Base-by-base conservation (phyloP, 2,888 invertebrate genomes). In the Tipula helvola region DNA sequence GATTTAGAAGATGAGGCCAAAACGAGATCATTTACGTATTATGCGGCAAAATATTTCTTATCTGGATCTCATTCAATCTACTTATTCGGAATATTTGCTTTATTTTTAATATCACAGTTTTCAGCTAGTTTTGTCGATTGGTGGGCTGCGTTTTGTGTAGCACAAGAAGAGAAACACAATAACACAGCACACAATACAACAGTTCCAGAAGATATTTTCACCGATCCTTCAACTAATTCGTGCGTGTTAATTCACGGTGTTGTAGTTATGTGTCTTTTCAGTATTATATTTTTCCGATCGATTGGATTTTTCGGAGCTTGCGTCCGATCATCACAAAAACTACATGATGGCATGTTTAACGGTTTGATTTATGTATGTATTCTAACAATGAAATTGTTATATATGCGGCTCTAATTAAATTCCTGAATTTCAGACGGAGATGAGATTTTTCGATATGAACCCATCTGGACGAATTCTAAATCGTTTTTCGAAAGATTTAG, bases 391-490 rank as follows among this genome's bases (percentile, higher is more conserved):
- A 28, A 28, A 16, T 18, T 47, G 2, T 10, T 13, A 28, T 13
- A 28, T 12, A 28, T 10, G 28, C 28, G 71, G 4, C 2, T 28
- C 12, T 71, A 71, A 71, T 71, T 71, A 8, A 71, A 71, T 4
- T 71, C 5, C 39, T 39, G 7, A 7, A 10, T 71, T 71, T 3
- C 28, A 71, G 71, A 71, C 96, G 0, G 95, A 95, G 0, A 96
- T 97, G 94, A 91, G 94, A 18, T 98, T 98, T 92, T 98, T 98
- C 90, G 96, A 97, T 89, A 94, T 93, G 0, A 98, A 97, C 92
- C 95, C 97, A 0, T 95, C 95, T 87, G 96, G 96, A 10, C 90
- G 93, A 86, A 94, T 96, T 88, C 91, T 96, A 44, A 96, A 96
- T 90, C 92, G 96, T 86, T 96, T 96, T 90, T 94, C 96, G 0